Conservation (phyloP, 2,113 vertebrate species). For the Hydrochoerus hydrochaeris region DNA sequence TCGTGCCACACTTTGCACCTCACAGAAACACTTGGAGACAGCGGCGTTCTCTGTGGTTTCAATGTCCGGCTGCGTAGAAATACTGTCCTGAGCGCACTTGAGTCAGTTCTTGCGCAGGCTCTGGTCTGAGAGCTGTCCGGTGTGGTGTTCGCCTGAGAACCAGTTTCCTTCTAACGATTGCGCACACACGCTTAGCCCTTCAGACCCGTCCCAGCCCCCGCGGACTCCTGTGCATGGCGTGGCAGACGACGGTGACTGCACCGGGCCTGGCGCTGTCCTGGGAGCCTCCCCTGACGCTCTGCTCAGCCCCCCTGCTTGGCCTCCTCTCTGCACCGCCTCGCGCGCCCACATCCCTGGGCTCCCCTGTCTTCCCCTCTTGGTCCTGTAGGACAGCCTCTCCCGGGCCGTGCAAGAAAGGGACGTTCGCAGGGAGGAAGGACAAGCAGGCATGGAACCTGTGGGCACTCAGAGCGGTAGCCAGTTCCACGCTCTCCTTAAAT, state of each 20-base stretch:
- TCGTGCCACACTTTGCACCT: conserved; percentile 37
- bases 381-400: not conserved
- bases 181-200: conserved; percentile 11
- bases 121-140: conserved; percentile 59
- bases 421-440: not conserved
- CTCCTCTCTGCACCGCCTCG: not conserved
- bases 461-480: not conserved
- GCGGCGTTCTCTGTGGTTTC: conserved; percentile 57
- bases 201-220: not conserved
- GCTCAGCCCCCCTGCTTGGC: not conserved
- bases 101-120: conserved; percentile 61
- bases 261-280: not conserved
- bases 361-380: not conserved
- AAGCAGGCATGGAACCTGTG: not conserved
- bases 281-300: too few relatives aligned
- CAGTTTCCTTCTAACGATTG: not conserved
- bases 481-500: too few relatives aligned
- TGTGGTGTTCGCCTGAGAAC: conserved; percentile 60
- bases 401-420: not conserved
- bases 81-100: not conserved
- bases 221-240: not conserved
- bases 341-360: not conserved
- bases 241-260: not conserved
- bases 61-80: conserved; percentile 27
- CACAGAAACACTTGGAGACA: conserved; percentile 49